These are phyloP conservation scores for Strix aluco DNA, from an alignment of 2,113 vertebrate species.

Conservation along the genomic window DNA sequence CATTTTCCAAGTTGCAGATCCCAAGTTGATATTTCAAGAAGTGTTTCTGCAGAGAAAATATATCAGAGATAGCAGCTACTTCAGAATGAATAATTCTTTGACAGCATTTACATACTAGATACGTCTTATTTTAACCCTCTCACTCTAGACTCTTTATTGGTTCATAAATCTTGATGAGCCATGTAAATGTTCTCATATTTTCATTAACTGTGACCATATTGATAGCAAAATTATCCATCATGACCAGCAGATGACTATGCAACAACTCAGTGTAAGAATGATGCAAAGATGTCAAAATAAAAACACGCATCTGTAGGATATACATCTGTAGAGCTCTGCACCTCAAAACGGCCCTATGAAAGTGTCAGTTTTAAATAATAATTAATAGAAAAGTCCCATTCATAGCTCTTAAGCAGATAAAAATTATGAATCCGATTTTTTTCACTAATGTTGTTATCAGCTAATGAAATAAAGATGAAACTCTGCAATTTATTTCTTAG, in stretches of 20 bases:
- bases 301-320: neutral
- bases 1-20: neutral
- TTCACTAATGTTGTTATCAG: neutral
- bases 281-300: neutral
- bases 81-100: neutral
- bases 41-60: neutral
- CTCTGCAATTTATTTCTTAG: constrained; percentile 24
- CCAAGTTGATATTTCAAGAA: neutral
- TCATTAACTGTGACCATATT: neutral
- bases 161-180: constrained; percentile 26
- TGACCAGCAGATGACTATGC: neutral
- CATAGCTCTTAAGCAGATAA: neutral
- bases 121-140: neutral
- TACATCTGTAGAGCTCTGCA: neutral
- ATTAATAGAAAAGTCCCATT: constrained; percentile 10
- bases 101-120: neutral
- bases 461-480: constrained; percentile 41
- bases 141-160: neutral
- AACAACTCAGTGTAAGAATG: neutral
- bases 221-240: neutral
- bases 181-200: constrained; percentile 36
- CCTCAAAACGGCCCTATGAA: neutral
- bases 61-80: neutral
- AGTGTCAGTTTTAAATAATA: constrained; percentile 8
- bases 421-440: constrained; percentile 20